phyloP scores from a whole-genome alignment of 2,888 invertebrate species.

The Tiliacea citrago region DNA sequence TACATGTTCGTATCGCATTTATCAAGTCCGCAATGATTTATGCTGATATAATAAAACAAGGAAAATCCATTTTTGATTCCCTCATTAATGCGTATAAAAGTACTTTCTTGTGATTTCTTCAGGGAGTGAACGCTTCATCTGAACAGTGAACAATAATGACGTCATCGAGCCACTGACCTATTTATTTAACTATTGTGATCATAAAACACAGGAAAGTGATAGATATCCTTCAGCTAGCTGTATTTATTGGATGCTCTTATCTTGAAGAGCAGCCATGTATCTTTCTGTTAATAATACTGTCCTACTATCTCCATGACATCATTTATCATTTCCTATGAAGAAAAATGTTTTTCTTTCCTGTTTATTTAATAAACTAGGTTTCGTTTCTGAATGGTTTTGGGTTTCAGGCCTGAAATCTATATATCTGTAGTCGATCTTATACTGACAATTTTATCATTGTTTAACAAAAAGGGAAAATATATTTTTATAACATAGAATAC shows the following conservation, averaged over 20 bases:
- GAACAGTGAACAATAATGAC: constrained; percentile 52
- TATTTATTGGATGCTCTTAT: constrained; percentile 60
- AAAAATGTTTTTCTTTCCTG: constrained; percentile 16
- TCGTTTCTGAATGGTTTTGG: background rate
- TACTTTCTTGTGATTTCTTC: constrained; percentile 27
- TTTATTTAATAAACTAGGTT: constrained; percentile 23
- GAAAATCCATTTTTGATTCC: constrained; percentile 29
- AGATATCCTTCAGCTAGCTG: constrained; percentile 56
- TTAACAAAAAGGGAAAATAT: background rate
- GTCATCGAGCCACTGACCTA: constrained; percentile 72
- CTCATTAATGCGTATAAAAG: constrained; percentile 25
- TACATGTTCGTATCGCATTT: background rate
- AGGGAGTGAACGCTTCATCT: constrained; percentile 51
- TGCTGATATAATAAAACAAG: constrained; percentile 11
- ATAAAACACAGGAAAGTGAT: constrained; percentile 74
- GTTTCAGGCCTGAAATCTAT: constrained; percentile 1
- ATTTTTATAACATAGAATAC: background rate
- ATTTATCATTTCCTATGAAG: constrained; percentile 29
- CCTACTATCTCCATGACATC: constrained; percentile 25
- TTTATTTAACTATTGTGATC: constrained; percentile 76
- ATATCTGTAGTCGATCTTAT: background rate
- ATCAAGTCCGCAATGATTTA: background rate
- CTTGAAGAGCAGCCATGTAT: constrained; percentile 42
- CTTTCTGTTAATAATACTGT: constrained; percentile 33
- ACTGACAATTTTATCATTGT: background rate